Evolutionary conservation across 2,113 vertebrate species (phyloP).

Genomic region (Cnemophilus loriae): DNA sequence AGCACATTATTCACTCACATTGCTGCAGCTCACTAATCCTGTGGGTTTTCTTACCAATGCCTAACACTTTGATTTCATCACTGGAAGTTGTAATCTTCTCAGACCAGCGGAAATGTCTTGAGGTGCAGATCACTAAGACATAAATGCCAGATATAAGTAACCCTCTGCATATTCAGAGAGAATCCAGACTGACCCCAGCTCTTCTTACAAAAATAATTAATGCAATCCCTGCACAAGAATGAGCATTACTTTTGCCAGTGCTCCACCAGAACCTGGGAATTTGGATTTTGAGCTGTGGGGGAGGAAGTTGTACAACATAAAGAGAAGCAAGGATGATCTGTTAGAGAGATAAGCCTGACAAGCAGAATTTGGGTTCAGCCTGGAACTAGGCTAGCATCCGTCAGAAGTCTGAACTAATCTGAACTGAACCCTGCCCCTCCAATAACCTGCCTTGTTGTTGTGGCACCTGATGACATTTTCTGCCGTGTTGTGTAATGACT

Average conservation of each 20-base stretch:
- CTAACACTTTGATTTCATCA: not conserved
- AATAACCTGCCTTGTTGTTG: conserved; percentile 53
- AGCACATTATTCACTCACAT: conserved; percentile 18
- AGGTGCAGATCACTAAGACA: not conserved
- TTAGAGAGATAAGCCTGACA: conserved; percentile 33
- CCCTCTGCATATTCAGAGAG: not conserved
- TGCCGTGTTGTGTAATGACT: conserved; percentile 41
- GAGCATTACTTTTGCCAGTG: not conserved
- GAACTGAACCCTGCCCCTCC: conserved; percentile 38
- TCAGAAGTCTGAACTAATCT: conserved; percentile 41
- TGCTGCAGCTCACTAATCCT: not conserved
- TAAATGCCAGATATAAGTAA: not conserved
- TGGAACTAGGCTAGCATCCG: not conserved
- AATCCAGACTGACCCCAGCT: not conserved
- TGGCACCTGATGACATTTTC: conserved; percentile 59
- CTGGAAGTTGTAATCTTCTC: not conserved
- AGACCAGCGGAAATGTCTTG: not conserved
- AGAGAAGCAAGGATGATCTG: conserved; percentile 15
- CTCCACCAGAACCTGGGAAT: not conserved
- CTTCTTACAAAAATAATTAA: not conserved
- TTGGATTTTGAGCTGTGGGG: not conserved
- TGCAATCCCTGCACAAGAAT: not conserved
- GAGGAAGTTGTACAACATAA: not conserved
- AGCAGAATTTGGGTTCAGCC: conserved; percentile 23
- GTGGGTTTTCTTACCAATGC: not conserved